phyloP scores from a whole-genome alignment of 2,113 vertebrate genomes.

The Colossoma macropomum region DNA sequence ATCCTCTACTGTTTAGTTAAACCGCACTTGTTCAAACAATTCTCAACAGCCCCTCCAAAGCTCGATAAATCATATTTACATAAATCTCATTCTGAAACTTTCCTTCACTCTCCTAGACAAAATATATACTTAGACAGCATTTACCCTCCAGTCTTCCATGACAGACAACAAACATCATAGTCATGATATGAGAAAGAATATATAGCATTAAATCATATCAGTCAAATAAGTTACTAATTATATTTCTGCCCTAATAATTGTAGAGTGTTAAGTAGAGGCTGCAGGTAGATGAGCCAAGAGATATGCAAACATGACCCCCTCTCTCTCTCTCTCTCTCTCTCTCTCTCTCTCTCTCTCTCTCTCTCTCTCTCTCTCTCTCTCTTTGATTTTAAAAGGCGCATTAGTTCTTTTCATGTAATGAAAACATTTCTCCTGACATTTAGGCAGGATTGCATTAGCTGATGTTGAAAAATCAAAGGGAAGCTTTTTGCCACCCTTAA shows the following conservation, averaged over 20 bases:
- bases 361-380: not conserved
- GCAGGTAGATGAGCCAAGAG: conserved; percentile 3
- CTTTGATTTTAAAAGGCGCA: conserved; percentile 52
- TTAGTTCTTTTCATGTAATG: conserved; percentile 62
- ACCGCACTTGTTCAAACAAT: conserved; percentile 46
- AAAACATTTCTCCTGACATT: conserved; percentile 63
- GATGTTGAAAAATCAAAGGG: conserved; percentile 54
- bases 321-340: not conserved
- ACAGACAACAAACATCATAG: not conserved
- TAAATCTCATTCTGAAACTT: conserved; percentile 23
- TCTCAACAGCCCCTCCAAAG: conserved; percentile 47
- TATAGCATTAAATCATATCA: not conserved
- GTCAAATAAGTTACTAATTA: conserved; percentile 36
- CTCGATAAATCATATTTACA: conserved; percentile 44
- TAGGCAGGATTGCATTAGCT: conserved; percentile 50
- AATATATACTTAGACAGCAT: conserved; percentile 11
- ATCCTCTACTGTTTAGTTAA: conserved; percentile 23
- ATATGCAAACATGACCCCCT: conserved; percentile 50
- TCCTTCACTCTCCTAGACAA: not conserved
- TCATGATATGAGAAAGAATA: not conserved
- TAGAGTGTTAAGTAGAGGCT: conserved; percentile 2
- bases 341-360: not conserved
- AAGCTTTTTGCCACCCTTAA: conserved; percentile 35
- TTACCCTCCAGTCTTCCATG: conserved; percentile 3
- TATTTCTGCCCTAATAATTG: conserved; percentile 24